phyloP scores from a whole-genome alignment of 2,113 vertebrate genomes.

The Xyrauchen texanus region DNA sequence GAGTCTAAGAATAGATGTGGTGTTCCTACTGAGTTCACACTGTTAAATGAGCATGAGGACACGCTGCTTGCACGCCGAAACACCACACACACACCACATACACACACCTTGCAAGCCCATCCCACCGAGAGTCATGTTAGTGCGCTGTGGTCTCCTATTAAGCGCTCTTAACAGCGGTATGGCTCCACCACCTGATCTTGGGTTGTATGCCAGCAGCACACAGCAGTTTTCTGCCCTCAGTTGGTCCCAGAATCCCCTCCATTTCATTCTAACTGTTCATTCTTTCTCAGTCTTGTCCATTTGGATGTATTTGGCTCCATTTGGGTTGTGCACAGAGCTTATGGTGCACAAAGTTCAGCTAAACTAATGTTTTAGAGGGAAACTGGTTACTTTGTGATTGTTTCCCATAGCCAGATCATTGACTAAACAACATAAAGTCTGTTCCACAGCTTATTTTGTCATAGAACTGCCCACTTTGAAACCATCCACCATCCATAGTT shows the following conservation, averaged over 20 bases:
- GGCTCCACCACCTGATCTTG: conserved; percentile 4
- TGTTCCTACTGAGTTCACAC: conserved; percentile 19
- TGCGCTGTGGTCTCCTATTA: background rate
- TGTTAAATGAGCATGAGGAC: conserved; percentile 12
- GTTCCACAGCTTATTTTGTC: too few relatives aligned
- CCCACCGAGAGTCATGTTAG: background rate
- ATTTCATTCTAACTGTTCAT: too few relatives aligned
- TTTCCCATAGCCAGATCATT: background rate
- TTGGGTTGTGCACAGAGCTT: background rate
- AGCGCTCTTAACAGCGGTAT: conserved; percentile 1
- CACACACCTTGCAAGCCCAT: background rate
- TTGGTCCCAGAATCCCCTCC: too few relatives aligned
- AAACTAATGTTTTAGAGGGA: conserved; percentile 16
- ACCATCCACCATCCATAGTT: too few relatives aligned
- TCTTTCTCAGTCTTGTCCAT: too few relatives aligned
- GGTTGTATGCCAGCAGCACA: background rate
- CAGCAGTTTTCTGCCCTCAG: too few relatives aligned
- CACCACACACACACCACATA: background rate
- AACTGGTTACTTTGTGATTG: background rate
- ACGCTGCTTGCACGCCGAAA: background rate
- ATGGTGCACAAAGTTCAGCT: background rate
- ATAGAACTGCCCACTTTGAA: too few relatives aligned
- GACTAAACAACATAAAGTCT: too few relatives aligned
- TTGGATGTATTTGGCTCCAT: too few relatives aligned
- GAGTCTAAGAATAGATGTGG: conserved; percentile 64